Conservation (phyloP, 2,888 invertebrate species). For the Drosophila crucigera region DNA sequence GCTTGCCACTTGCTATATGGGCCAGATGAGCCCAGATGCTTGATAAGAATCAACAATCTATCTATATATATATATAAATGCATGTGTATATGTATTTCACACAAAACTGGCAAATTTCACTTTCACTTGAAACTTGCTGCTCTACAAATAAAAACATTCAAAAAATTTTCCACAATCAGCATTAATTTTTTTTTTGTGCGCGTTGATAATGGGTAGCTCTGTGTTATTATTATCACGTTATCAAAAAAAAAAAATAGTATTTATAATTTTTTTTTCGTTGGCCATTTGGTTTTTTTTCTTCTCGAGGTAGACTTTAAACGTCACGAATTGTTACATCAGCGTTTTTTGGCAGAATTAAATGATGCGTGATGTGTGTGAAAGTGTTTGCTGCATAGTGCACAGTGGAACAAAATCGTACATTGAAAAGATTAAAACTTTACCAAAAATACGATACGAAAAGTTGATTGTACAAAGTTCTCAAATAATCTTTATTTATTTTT, state of each 20-base stretch:
- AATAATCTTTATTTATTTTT: not conserved
- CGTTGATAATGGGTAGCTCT: constrained; percentile 31
- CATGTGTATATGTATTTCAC: not conserved
- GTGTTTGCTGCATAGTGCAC: constrained; percentile 30
- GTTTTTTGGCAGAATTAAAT: constrained; percentile 29
- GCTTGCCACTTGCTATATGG: constrained; percentile 25
- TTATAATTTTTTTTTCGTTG: constrained; percentile 2
- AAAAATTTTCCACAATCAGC: constrained; percentile 43
- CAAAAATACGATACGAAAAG: not conserved
- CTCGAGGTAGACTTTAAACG: constrained; percentile 31
- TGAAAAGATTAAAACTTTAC: not conserved
- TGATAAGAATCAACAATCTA: constrained; percentile 31
- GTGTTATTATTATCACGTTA: constrained; percentile 54
- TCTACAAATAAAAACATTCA: not conserved
- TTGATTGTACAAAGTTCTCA: not conserved
- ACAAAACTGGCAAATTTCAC: constrained; percentile 20
- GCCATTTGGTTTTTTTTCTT: not conserved
- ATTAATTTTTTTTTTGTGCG: not conserved
- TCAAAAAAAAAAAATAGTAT: constrained; percentile 9
- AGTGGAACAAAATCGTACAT: constrained; percentile 36
- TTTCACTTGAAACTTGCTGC: constrained; percentile 45
- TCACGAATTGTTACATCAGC: constrained; percentile 63
- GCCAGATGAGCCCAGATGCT: constrained; percentile 20
- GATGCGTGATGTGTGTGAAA: constrained; percentile 53
- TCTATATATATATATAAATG: not conserved